Conservation (phyloP, 2,113 vertebrate genomes). For the Bos taurus region DNA sequence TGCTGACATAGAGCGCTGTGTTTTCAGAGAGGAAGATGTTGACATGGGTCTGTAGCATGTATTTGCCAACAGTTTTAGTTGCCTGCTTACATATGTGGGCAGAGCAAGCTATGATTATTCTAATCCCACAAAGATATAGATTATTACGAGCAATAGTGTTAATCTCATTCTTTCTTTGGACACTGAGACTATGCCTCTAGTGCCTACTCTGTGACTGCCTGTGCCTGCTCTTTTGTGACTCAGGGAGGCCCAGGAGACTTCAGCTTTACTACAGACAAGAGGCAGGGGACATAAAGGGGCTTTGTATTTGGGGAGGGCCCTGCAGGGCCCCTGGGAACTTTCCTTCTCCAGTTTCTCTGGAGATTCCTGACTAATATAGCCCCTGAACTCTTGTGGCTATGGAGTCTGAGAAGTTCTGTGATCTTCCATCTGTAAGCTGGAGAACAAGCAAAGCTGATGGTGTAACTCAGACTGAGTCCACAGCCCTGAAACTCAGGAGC, state of each 20-base stretch:
- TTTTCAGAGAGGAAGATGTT: not conserved
- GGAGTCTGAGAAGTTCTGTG: not conserved
- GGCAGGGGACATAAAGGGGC: not conserved
- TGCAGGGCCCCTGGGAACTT: not conserved
- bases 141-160: not conserved
- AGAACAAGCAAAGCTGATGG: not conserved
- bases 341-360: not conserved
- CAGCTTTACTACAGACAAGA: not conserved
- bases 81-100: not conserved
- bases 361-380: not conserved
- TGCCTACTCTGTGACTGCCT: not conserved
- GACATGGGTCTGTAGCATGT: not conserved
- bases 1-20: not conserved
- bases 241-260: not conserved
- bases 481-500: not conserved
- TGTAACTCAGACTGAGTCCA: not conserved
- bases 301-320: not conserved
- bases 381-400: not conserved
- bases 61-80: not conserved
- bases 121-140: not conserved
- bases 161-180: not conserved
- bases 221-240: not conserved
- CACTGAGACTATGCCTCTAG: not conserved
- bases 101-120: not conserved
- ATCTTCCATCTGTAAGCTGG: not conserved